Conservation (phyloP, 2,797 vertebrate genomes). For the Amblyopsis hoosieri region DNA sequence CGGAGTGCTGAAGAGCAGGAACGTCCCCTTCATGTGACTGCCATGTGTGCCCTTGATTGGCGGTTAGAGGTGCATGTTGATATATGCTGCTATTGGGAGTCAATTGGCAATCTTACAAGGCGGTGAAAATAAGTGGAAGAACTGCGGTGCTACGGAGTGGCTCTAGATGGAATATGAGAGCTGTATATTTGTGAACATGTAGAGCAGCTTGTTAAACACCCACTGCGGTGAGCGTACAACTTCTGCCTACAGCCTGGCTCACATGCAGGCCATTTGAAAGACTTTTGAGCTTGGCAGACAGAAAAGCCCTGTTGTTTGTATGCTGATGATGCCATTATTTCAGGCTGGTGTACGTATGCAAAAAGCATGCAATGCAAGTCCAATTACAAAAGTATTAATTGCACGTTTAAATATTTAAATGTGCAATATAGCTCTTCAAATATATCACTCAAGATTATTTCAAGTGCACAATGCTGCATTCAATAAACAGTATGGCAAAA, state of each 20-base stretch:
- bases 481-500: slow-evolving; percentile 24
- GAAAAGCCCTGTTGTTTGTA: too few relatives aligned
- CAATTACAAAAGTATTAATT: too few relatives aligned
- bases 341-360: too few relatives aligned
- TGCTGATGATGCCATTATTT: too few relatives aligned
- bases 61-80: too few relatives aligned
- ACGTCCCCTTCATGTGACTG: slow-evolving; percentile 27
- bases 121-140: slow-evolving; percentile 38
- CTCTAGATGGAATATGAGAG: slow-evolving; percentile 6
- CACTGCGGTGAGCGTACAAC: slow-evolving; percentile 15
- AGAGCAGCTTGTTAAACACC: slow-evolving; percentile 52
- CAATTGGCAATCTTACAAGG: slow-evolving; percentile 50
- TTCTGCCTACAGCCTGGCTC: slow-evolving; percentile 10
- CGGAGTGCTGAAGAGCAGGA: slow-evolving; percentile 24
- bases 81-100: slow-evolving; percentile 15
- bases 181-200: slow-evolving; percentile 49
- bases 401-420: not conserved
- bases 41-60: too few relatives aligned
- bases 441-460: not conserved
- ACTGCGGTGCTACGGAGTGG: slow-evolving; percentile 12
- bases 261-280: slow-evolving; percentile 28
- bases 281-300: slow-evolving; percentile 7
- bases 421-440: slow-evolving; percentile 1
- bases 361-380: too few relatives aligned
- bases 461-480: not conserved